A percentile compares a stretch with the other conserved stretches of the same genome.
These are phyloP conservation scores for Philypnodon macrostomus DNA, from an alignment of 2,797 vertebrate genomes.

Conservation along the genomic window DNA sequence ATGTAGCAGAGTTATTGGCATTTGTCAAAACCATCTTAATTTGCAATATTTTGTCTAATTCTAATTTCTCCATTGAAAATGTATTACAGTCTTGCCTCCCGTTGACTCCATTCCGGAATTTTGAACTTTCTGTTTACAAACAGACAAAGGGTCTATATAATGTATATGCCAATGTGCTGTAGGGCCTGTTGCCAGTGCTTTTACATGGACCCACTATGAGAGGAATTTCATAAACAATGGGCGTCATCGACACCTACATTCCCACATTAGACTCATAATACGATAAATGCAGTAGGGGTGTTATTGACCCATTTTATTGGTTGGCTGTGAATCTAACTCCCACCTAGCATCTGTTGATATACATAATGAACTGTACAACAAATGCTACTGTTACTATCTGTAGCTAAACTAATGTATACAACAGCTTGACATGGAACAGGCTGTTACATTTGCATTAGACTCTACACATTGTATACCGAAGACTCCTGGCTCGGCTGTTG, in stretches of 20 bases:
- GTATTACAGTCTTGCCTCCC: too few relatives aligned
- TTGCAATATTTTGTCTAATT: too few relatives aligned
- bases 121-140: too few relatives aligned
- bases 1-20: too few relatives aligned
- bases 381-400: neutral
- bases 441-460: constrained; percentile 20
- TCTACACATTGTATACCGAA: constrained; percentile 9
- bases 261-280: neutral
- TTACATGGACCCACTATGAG: too few relatives aligned
- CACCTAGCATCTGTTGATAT: neutral
- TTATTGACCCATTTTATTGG: neutral
- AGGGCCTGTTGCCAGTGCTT: too few relatives aligned
- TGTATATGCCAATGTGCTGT: too few relatives aligned
- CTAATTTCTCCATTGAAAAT: too few relatives aligned
- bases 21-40: too few relatives aligned
- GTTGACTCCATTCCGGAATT: too few relatives aligned
- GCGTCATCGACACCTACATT: constrained; percentile 1
- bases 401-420: neutral
- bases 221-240: too few relatives aligned
- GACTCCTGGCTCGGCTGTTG: constrained; percentile 16
- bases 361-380: neutral
- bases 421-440: constrained; percentile 1
- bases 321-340: neutral
- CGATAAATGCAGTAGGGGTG: neutral
- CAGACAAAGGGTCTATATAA: too few relatives aligned